Conservation (phyloP, 2,797 vertebrate species). For the Tokudaia tokunoshimensis region DNA sequence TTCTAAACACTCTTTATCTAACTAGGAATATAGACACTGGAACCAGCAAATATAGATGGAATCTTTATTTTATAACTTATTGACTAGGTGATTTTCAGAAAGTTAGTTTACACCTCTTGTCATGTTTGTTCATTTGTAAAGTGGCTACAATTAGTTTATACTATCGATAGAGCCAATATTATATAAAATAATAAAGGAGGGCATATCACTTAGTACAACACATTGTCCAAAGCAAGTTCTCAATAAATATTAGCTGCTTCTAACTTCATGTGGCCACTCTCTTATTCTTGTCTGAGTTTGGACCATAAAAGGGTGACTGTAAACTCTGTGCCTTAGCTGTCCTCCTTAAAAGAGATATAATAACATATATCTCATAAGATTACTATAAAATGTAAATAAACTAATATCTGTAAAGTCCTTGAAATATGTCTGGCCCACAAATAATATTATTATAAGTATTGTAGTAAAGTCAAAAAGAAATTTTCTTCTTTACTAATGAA, state of each 20-base stretch:
- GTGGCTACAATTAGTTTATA: not conserved
- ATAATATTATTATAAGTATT: not conserved
- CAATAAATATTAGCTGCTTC: not conserved
- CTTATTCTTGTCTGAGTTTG: not conserved
- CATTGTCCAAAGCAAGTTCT: not conserved
- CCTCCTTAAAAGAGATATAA: conserved; percentile 4
- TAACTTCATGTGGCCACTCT: not conserved
- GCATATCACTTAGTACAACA: not conserved
- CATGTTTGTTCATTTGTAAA: conserved; percentile 35
- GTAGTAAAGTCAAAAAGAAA: conserved; percentile 14
- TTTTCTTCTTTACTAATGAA: not conserved
- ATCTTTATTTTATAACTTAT: not conserved
- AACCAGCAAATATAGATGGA: not conserved
- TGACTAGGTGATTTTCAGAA: conserved; percentile 19
- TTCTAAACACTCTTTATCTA: not conserved
- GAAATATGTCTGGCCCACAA: not conserved
- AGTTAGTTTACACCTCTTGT: not conserved
- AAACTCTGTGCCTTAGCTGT: conserved; percentile 1
- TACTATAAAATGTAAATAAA: conserved; percentile 49
- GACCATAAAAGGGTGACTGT: not conserved
- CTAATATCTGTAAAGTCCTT: not conserved
- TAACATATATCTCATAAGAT: not conserved
- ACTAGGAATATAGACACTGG: not conserved
- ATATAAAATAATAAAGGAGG: not conserved
- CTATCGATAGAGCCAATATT: not conserved